These are phyloP conservation scores for Penaeus chinensis DNA, from an alignment of 1,140 invertebrate genomes.

Conservation along the genomic window DNA sequence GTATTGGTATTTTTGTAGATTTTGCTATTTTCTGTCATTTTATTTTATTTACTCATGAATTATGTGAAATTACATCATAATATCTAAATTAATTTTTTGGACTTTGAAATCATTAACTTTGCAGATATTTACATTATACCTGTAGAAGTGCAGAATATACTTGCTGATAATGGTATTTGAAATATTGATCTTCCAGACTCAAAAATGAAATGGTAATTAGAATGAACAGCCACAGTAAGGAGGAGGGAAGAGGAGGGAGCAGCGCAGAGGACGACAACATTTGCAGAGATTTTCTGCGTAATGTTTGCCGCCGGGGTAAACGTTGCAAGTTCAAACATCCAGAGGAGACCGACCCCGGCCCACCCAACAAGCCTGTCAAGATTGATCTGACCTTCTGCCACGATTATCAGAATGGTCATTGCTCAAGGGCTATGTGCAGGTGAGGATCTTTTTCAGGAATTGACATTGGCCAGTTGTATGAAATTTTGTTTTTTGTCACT, in stretches of 20 bases:
- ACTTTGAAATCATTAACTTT: no score
- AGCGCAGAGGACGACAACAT: conserved; percentile 58
- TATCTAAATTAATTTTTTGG: no score
- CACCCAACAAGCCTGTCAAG: conserved; percentile 57
- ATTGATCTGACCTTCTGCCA: conserved; percentile 81
- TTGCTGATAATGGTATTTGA: no score
- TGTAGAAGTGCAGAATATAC: no score
- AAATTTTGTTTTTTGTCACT: no score
- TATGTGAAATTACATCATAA: no score
- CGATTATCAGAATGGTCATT: conserved; percentile 83
- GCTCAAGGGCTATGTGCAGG: conserved; percentile 74
- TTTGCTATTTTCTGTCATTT: no score
- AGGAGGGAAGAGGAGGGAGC: conserved; percentile 36
- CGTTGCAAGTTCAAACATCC: conserved; percentile 82
- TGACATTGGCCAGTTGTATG: no score
- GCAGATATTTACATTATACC: no score
- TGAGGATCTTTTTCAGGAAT: conserved; percentile 15
- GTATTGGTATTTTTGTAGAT: no score
- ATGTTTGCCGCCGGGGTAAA: conserved; percentile 80
- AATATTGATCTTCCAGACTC: conserved; percentile 13
- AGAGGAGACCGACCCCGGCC: conserved; percentile 66
- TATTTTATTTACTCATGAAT: no score
- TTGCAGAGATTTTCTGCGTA: conserved; percentile 74
- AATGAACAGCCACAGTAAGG: conserved; percentile 47
- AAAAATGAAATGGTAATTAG: conserved; percentile 51